Evolutionary conservation across 2,113 vertebrate species (phyloP), one percentile per base, ranked within the genome.

Genomic region (Prionailurus bengalensis): DNA sequence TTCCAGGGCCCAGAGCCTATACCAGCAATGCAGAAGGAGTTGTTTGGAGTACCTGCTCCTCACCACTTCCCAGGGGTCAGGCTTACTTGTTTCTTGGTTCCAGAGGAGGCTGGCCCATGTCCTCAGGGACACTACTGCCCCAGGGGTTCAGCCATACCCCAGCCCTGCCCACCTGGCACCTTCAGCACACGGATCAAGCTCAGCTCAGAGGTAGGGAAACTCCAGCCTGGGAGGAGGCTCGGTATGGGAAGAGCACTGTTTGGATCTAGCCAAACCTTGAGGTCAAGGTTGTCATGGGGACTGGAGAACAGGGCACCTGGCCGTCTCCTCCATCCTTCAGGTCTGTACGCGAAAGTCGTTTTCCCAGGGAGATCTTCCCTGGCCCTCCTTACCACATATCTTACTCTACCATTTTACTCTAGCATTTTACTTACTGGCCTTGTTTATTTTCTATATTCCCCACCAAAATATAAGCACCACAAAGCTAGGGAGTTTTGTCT

Each of bases 71-170:
- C 58, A 45, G 39, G 15, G 39, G 19, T 63, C 25, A 25, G 5
- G 33, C 79, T 94, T 36, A 91, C 19, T 39, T 73, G n/a, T 73
- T 29, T 96, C 84, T 98, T 97, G 73, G 45, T 92, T 97, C 25
- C 98, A 99, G 99, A 97, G 70, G 93, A 97, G 7, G 99, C 99
- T 91, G 99, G 99, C 14, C 99, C 99, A 7, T 99, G 99, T 98
- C 99, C 99, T 96, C 94, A 84, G 0, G 99, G 99, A 94, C 98
- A 99, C 98, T 99, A 99, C 98, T 99, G 99, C 97, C 99, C 99
- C 33, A 92, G 31, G 74, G 99, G 99, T 84, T 99, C 99, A 1
- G 42, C 98, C 66, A 61, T 98, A 68, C 99, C 99, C 48, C 98
- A 98, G 65, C 99, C 99, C 8, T 99, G 99, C 98, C 99, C 99